These are phyloP conservation scores for Psittacara wagleri DNA, from an alignment of 2,113 vertebrate species.

Conservation along the genomic window DNA sequence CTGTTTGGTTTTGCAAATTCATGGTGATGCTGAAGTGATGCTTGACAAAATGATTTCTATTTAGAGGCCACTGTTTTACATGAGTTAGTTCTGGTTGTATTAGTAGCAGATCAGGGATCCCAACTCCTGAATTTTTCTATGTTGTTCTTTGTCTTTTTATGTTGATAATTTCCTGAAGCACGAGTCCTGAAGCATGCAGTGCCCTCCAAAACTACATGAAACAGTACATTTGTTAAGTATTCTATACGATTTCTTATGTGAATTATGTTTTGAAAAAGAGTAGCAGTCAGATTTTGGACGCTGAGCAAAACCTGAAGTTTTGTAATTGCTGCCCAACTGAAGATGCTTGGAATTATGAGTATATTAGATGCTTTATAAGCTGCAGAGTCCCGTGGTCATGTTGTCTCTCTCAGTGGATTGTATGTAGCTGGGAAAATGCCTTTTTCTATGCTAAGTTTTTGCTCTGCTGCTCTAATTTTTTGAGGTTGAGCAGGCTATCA, in stretches of 20 bases:
- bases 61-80: not conserved
- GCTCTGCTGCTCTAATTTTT: slow-evolving; percentile 21
- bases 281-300: not conserved
- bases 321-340: not conserved
- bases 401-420: not conserved
- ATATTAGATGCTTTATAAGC: not conserved
- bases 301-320: not conserved
- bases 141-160: not conserved
- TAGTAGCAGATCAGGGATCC: not conserved
- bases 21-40: not conserved
- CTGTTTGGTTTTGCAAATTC: not conserved
- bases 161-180: not conserved
- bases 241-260: not conserved
- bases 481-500: not conserved
- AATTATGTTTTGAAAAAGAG: not conserved
- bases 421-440: not conserved
- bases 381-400: not conserved
- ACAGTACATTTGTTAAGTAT: not conserved
- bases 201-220: not conserved
- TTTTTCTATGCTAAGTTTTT: not conserved
- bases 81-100: not conserved
- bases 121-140: not conserved
- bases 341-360: not conserved
- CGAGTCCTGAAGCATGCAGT: not conserved
- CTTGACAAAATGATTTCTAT: not conserved